Conservation (phyloP, 2,888 invertebrate genomes). For the Pelosia muscerda region DNA sequence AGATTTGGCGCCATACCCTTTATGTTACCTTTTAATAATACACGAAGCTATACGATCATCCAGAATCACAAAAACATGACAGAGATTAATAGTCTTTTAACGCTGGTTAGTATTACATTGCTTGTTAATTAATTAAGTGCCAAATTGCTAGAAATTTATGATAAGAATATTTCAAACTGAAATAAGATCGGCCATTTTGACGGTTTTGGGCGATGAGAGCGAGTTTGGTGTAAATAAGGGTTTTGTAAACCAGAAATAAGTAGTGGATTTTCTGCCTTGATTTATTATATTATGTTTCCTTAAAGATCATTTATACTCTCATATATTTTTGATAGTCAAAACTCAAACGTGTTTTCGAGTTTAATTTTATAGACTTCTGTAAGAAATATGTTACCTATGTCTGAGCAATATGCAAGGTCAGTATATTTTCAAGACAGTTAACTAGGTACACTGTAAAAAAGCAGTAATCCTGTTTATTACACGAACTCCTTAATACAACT, state of each 20-base stretch:
- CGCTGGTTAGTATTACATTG: not conserved
- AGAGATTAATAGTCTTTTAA: not conserved
- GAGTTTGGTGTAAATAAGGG: not conserved
- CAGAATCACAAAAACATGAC: not conserved
- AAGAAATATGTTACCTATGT: not conserved
- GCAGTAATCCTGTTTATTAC: slow-evolving; percentile 4
- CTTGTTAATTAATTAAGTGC: not conserved
- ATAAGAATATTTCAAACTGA: not conserved
- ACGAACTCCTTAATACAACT: not conserved
- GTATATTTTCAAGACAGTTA: not conserved
- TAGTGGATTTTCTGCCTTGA: not conserved
- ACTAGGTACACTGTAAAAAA: not conserved
- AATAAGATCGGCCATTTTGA: not conserved
- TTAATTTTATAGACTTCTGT: not conserved
- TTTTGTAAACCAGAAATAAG: not conserved
- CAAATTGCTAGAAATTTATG: not conserved
- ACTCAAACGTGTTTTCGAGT: not conserved
- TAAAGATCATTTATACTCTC: too few species aligned
- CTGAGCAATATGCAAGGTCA: not conserved
- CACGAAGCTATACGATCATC: not conserved
- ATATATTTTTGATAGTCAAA: not conserved
- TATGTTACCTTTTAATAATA: not conserved
- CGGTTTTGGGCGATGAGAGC: not conserved
- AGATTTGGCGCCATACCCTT: not conserved
- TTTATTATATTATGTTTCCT: too few species aligned